Evolutionary conservation across 2,113 vertebrate genomes (phyloP).

Genomic region (Antennarius striatus): DNA sequence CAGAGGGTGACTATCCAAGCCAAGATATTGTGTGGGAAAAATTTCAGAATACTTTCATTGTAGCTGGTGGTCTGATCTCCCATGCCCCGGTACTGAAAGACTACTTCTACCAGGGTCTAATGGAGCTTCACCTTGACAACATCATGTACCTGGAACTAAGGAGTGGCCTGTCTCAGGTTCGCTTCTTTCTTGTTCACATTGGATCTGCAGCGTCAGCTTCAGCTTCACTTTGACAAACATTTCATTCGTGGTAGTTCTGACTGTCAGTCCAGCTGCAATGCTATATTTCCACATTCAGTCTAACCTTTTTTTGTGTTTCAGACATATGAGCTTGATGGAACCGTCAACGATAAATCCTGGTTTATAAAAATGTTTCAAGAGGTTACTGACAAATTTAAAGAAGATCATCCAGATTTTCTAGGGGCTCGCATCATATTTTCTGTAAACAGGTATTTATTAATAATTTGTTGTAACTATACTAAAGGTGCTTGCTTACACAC

Average conservation of each 20-base stretch:
- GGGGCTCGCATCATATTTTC: conserved; percentile 86
- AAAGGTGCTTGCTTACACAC: no score
- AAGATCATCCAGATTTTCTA: conserved; percentile 84
- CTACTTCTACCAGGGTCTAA: conserved; percentile 83
- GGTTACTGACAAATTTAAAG: conserved; percentile 77
- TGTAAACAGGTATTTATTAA: conserved; percentile 65
- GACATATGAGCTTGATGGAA: conserved; percentile 91
- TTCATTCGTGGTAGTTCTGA: no score
- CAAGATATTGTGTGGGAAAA: conserved; percentile 83
- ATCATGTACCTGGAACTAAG: conserved; percentile 88
- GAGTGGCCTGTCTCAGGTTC: conserved; percentile 81
- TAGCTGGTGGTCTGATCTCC: conserved; percentile 81
- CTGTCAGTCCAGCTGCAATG: no score
- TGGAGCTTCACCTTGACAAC: conserved; percentile 85
- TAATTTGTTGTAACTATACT: no score
- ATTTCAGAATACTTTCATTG: conserved; percentile 84
- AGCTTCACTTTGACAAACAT: no score
- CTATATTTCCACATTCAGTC: no score
- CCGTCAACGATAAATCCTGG: conserved; percentile 80
- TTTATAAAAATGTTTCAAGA: conserved; percentile 79
- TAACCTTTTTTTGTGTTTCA: conserved; percentile 50
- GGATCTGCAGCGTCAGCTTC: not conserved
- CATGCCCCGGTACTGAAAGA: conserved; percentile 89
- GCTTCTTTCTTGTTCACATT: conserved; percentile 13
- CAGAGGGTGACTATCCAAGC: conserved; percentile 81